Base-by-base conservation (phyloP, 1,140 invertebrate genomes). In the Sycophila sp. region DNA sequence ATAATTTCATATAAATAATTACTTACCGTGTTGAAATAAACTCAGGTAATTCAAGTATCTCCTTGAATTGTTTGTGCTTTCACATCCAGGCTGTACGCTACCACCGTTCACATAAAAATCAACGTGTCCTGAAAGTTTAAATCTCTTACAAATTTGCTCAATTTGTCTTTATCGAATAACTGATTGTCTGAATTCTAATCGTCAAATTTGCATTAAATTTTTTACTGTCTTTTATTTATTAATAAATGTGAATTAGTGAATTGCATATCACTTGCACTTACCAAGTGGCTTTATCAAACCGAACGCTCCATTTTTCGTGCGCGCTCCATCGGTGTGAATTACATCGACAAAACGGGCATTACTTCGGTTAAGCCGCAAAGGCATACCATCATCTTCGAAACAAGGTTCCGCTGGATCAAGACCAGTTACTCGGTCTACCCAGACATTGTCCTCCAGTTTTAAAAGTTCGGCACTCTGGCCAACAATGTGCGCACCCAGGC, bases 31-130 rank as follows among this genome's bases (percentile, higher is more conserved):
- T 1, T 7, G 0, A 10, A 45, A 17, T 8, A 45, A 45, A 13
- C 10, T 19, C 17, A 2, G n/a, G n/a, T n/a, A n/a, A 47, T 24
- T 47, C 19, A 17, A 2, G 42, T 47, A 24, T 11, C 15, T 40
- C 19, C 11, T 47, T 47, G n/a, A n/a, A n/a, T n/a, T 47, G 6
- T 6, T n/a, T 22, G 2, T 24, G n/a, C 42, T 5, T 42, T 24
- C 11, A 67, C 89, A 90, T 0, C 89, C 89, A 0, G 88, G 89
- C 73, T 90, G 89, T 53, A 83, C 83, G 81, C 85, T 87, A n/a
- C 89, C 89, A 8, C 91, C 91, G 72, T 92, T 92, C 0, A 90
- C 90, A 77, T 91, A 92, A 81, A 92, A 92, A 76, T 93, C 91
- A 30, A 88, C 85, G 71, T 91, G 86, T 36, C 91, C 91, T 86